phyloP scores from a whole-genome alignment of 1,140 invertebrate species.

The Scaptomyza graminum region DNA sequence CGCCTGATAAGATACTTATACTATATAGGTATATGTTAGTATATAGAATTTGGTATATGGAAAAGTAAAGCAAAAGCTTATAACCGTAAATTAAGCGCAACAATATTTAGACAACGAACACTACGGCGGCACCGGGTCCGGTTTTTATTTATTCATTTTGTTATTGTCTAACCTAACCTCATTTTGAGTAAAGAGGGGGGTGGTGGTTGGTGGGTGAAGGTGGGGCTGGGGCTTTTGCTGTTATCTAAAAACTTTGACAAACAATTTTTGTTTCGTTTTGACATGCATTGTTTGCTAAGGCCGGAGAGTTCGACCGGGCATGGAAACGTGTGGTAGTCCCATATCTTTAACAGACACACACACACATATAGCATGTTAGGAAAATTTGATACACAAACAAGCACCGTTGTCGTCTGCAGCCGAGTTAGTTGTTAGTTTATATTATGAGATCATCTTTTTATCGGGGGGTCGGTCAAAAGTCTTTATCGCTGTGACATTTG shows the following conservation, averaged over 20 bases:
- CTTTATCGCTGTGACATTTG: slow-evolving; percentile 40
- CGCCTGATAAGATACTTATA: slow-evolving; percentile 20
- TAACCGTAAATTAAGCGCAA: slow-evolving; percentile 78
- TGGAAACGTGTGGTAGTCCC: slow-evolving; percentile 22
- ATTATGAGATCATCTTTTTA: slow-evolving; percentile 48
- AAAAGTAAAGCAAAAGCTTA: slow-evolving; percentile 10
- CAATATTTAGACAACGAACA: slow-evolving; percentile 54
- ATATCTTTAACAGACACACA: slow-evolving; percentile 39
- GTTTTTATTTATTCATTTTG: slow-evolving; percentile 23
- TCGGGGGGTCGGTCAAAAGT: slow-evolving; percentile 11
- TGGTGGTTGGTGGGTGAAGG: too few relatives aligned
- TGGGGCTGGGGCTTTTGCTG: not conserved
- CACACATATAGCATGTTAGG: slow-evolving; percentile 15
- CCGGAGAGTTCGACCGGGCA: slow-evolving; percentile 26
- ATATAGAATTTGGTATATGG: not conserved
- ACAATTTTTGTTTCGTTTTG: slow-evolving; percentile 67
- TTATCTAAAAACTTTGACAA: slow-evolving; percentile 81
- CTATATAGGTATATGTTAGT: not conserved
- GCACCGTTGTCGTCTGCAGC: slow-evolving; percentile 37
- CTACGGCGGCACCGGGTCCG: slow-evolving; percentile 42
- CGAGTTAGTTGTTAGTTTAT: slow-evolving; percentile 77
- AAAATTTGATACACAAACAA: slow-evolving; percentile 75
- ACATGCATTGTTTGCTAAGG: slow-evolving; percentile 69
- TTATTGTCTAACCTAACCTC: slow-evolving; percentile 37
- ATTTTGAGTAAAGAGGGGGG: slow-evolving; percentile 1